phyloP scores from a whole-genome alignment of 2,113 vertebrate species.

The Chaetodon auriga region DNA sequence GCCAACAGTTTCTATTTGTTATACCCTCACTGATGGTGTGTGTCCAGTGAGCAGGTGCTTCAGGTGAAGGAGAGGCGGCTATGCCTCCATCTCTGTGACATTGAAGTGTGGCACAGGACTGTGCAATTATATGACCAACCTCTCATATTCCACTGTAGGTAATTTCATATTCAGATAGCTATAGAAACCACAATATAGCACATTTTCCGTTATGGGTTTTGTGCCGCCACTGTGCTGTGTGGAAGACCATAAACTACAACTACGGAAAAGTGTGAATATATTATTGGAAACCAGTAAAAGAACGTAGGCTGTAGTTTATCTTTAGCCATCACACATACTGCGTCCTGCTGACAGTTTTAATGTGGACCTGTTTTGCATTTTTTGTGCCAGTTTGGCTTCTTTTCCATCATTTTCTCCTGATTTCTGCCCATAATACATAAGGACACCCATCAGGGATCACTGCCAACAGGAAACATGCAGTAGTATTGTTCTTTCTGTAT shows the following conservation, averaged over 20 bases:
- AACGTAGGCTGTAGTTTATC: neutral
- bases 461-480: neutral
- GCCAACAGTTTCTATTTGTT: neutral
- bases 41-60: neutral
- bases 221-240: too few species aligned
- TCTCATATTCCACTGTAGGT: too few species aligned
- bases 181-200: too few species aligned
- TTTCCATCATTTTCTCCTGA: neutral
- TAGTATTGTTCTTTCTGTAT: neutral
- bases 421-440: neutral
- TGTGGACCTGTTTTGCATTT: neutral
- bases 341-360: neutral
- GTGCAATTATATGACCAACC: too few species aligned
- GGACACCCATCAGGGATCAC: neutral
- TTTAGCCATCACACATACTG: neutral
- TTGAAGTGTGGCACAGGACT: too few species aligned
- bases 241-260: too few species aligned
- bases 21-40: too few species aligned
- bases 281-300: neutral
- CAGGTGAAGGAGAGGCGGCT: neutral
- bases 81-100: neutral
- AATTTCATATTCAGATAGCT: too few species aligned
- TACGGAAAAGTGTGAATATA: neutral
- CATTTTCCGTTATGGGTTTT: too few species aligned
- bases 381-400: neutral